Evolutionary conservation across 2,113 vertebrate species (phyloP).

Genomic region (Procapra przewalskii): DNA sequence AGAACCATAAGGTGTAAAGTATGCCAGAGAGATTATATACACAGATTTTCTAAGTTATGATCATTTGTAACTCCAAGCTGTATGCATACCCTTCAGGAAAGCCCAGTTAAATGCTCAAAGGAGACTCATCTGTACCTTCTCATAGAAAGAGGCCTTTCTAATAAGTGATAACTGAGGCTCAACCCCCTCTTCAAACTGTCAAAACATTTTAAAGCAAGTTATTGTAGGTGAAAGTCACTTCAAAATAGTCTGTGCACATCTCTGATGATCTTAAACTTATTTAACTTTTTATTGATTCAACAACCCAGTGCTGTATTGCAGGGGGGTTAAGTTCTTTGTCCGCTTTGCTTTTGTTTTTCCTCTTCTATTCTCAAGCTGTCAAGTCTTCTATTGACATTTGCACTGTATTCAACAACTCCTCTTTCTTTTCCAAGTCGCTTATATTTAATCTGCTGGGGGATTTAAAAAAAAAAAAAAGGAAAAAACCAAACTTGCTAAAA

Average conservation of each 20-base stretch:
- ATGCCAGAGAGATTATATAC: neutral
- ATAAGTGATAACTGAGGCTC: neutral
- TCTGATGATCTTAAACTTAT: neutral
- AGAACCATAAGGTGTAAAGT: neutral
- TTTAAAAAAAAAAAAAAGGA: neutral
- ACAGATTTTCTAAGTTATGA: neutral
- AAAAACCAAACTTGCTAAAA: conserved; percentile 20
- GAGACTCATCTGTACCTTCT: neutral
- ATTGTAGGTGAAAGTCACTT: neutral
- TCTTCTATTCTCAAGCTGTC: conserved; percentile 36
- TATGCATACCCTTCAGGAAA: neutral
- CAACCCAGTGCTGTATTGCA: neutral
- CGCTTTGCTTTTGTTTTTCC: neutral
- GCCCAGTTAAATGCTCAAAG: neutral
- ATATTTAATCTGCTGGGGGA: neutral
- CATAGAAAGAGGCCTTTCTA: neutral
- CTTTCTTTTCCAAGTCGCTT: conserved; percentile 15
- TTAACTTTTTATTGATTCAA: neutral
- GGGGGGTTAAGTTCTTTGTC: neutral
- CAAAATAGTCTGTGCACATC: neutral
- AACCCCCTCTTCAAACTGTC: neutral
- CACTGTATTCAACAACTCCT: neutral
- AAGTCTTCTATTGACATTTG: conserved; percentile 30
- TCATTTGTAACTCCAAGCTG: neutral
- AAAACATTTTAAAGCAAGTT: neutral